These are phyloP conservation scores for Mylabris sibirica DNA, from an alignment of 2,888 invertebrate species.

Conservation along the genomic window DNA sequence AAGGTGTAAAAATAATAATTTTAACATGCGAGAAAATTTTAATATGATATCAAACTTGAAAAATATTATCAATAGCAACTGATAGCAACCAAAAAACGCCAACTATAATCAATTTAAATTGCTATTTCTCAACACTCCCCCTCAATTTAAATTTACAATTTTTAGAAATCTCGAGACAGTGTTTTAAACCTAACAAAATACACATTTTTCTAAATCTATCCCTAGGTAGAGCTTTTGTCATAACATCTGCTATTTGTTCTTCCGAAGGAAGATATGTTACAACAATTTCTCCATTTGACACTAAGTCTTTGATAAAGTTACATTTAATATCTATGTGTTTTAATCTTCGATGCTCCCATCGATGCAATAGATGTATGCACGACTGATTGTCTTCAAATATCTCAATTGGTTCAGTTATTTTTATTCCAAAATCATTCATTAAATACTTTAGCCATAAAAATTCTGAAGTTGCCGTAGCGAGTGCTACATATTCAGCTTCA, in stretches of 20 bases:
- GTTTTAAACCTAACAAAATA: too few species aligned
- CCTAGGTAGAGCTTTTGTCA: conserved; percentile 6
- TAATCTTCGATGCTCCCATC: conserved; percentile 20
- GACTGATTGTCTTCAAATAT: conserved; percentile 31
- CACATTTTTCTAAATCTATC: background rate
- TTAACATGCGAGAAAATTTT: too few species aligned
- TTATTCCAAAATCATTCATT: conserved; percentile 37
- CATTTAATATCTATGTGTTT: conserved; percentile 28
- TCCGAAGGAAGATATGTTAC: background rate
- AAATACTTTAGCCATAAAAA: conserved; percentile 42
- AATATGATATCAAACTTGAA: too few species aligned
- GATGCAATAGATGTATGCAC: conserved; percentile 24
- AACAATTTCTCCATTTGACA: background rate
- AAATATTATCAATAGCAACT: too few species aligned
- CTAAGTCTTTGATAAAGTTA: conserved; percentile 16
- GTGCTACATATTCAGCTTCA: conserved; percentile 52
- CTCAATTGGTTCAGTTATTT: too few species aligned
- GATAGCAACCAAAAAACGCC: too few species aligned
- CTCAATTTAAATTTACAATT: too few species aligned
- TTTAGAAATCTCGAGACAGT: too few species aligned
- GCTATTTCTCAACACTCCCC: too few species aligned
- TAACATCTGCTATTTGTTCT: conserved; percentile 9
- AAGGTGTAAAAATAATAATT: too few species aligned
- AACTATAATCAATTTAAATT: too few species aligned
- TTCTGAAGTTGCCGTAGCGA: conserved; percentile 43